Evolutionary conservation across 2,888 invertebrate genomes (phyloP).

Genomic region (Mesorhabditis belari): DNA sequence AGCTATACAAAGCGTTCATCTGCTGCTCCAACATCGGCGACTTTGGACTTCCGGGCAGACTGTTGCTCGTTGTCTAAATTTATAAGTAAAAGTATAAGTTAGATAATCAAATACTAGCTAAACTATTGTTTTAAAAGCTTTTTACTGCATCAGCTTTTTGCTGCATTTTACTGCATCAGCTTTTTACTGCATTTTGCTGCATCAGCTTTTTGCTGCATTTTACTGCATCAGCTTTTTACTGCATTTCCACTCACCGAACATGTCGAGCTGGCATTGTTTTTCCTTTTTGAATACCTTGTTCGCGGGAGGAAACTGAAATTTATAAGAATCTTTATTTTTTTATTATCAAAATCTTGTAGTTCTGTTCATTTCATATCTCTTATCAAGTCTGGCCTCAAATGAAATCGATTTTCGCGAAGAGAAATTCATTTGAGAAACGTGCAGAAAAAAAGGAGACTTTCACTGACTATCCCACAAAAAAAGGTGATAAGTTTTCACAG

Average conservation of each 20-base stretch:
- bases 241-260: not conserved
- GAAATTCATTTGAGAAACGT: not conserved
- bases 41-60: not conserved
- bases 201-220: too few relatives aligned
- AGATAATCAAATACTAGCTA: too few relatives aligned
- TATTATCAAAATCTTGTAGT: not conserved
- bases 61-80: not conserved
- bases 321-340: too few relatives aligned
- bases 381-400: not conserved
- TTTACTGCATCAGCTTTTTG: too few relatives aligned
- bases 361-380: not conserved
- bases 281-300: not conserved
- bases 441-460: too few relatives aligned
- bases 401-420: not conserved
- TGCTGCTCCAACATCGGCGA: not conserved
- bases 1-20: not conserved
- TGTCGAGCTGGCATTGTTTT: not conserved
- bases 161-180: too few relatives aligned
- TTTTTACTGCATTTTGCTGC: too few relatives aligned
- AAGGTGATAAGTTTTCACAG: too few relatives aligned
- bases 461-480: too few relatives aligned
- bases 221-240: not conserved
- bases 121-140: too few relatives aligned
- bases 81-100: too few relatives aligned
- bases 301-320: not conserved